phyloP scores from a whole-genome alignment of 2,797 vertebrate genomes.

The Megalops cyprinoides region DNA sequence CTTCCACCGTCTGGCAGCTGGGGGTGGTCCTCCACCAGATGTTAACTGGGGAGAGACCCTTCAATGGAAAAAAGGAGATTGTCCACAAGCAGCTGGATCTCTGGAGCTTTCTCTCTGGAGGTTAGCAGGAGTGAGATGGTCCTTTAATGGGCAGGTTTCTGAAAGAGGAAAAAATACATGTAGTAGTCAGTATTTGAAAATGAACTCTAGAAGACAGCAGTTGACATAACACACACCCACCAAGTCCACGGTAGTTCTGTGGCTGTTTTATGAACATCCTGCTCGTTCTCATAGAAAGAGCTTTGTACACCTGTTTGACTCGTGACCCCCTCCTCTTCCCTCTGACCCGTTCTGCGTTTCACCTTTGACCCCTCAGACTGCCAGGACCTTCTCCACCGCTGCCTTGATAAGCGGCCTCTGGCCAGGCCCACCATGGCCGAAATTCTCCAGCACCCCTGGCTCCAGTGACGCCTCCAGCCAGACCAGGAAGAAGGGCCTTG shows the following conservation, averaged over 20 bases:
- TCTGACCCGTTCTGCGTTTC: not conserved
- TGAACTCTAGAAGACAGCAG: not conserved
- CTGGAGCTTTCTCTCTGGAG: not conserved
- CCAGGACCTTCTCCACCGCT: not conserved
- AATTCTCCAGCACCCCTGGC: no score
- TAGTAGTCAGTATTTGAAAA: slow-evolving; percentile 11
- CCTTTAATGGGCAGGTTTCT: not conserved
- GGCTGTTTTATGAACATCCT: not conserved
- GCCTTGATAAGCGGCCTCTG: not conserved
- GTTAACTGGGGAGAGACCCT: not conserved
- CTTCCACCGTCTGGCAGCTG: not conserved
- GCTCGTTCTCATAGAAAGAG: not conserved
- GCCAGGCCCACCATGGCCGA: not conserved
- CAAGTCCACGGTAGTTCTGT: not conserved
- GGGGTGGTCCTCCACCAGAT: not conserved
- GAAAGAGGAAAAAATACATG: not conserved
- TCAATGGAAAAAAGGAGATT: not conserved
- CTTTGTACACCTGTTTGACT: not conserved
- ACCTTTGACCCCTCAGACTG: not conserved
- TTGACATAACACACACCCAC: not conserved
- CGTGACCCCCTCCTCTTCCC: not conserved
- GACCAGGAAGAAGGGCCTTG: no score
- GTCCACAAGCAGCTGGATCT: not conserved
- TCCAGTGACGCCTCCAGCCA: no score
- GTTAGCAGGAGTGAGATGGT: not conserved